These are phyloP conservation scores for Melikaiella ostensackeni DNA, from an alignment of 2,888 invertebrate species.

Conservation along the genomic window DNA sequence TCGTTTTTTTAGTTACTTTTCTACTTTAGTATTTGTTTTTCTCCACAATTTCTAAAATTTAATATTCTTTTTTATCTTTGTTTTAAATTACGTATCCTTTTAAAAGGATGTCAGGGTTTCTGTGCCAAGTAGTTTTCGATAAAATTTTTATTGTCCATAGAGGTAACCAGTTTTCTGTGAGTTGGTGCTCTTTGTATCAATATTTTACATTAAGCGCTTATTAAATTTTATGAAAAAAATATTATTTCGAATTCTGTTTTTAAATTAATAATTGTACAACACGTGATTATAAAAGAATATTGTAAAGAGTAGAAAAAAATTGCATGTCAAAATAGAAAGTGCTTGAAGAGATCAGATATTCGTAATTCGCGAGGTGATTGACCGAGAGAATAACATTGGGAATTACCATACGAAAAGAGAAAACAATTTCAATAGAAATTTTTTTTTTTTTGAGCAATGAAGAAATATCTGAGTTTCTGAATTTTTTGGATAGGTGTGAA, in stretches of 20 bases:
- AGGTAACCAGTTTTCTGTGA: not conserved
- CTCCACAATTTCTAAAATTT: no score
- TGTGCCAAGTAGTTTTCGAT: not conserved
- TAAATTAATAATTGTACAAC: not conserved
- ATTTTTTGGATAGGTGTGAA: not conserved
- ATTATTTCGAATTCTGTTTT: not conserved
- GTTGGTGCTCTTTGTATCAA: no score
- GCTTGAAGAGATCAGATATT: not conserved
- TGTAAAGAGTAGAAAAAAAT: not conserved
- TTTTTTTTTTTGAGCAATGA: not conserved
- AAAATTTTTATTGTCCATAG: not conserved
- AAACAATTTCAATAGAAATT: no score
- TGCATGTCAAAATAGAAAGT: conserved; percentile 11
- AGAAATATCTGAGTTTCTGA: not conserved
- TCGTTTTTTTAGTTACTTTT: not conserved
- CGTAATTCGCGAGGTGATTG: conserved; percentile 23
- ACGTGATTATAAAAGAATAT: not conserved
- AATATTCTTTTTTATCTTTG: no score
- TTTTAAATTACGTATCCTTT: not conserved
- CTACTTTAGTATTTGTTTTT: not conserved
- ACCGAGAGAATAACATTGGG: conserved; percentile 2
- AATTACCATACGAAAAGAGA: not conserved
- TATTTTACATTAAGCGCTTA: no score
- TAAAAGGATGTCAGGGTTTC: conserved; percentile 9
- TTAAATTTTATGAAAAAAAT: no score